phyloP scores from a whole-genome alignment of 2,113 vertebrate genomes.

The Burhinus bistriatus region DNA sequence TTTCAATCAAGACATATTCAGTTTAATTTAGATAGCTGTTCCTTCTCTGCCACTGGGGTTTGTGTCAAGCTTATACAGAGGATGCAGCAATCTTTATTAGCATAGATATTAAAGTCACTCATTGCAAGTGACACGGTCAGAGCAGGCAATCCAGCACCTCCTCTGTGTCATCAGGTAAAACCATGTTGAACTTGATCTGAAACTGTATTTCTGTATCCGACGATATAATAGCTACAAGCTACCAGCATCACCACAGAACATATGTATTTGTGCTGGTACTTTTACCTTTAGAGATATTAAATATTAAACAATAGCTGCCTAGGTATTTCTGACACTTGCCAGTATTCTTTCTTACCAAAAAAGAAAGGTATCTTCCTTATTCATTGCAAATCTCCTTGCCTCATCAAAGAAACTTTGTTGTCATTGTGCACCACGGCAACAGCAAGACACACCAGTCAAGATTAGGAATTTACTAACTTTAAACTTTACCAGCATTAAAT shows the following conservation, averaged over 20 bases:
- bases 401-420: background rate
- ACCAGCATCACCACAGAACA: background rate
- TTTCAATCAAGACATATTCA: constrained; percentile 37
- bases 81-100: background rate
- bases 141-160: background rate
- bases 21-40: constrained; percentile 42
- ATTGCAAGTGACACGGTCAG: background rate
- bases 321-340: background rate
- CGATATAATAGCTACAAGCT: background rate
- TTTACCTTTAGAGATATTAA: background rate
- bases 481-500: background rate
- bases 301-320: background rate
- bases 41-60: constrained; percentile 2
- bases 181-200: background rate
- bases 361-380: background rate
- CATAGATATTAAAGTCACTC: constrained; percentile 46
- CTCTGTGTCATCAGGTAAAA: background rate
- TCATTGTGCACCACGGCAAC: background rate
- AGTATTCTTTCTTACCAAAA: background rate
- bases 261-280: background rate
- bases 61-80: background rate
- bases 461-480: background rate
- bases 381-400: background rate
- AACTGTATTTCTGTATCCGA: background rate
- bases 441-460: background rate